A percentile compares a stretch with the other conserved stretches of the same genome.
Conservation (phyloP, 2,113 vertebrate species). For the Piaya cayana region DNA sequence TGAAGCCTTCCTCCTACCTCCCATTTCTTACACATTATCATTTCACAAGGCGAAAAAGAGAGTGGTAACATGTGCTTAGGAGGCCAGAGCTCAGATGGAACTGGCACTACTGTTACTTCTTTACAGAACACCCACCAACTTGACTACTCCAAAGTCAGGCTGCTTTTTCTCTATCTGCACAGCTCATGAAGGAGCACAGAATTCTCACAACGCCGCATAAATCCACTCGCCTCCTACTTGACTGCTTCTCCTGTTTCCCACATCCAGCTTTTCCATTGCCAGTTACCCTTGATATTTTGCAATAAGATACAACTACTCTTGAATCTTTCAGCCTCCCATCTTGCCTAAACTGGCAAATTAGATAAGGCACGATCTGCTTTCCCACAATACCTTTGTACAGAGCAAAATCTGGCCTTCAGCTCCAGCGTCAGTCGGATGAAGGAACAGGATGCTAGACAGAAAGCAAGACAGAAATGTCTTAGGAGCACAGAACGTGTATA, state of each 20-base stretch:
- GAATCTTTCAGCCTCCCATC: not conserved
- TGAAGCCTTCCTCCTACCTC: not conserved
- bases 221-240: not conserved
- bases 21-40: not conserved
- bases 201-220: not conserved
- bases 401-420: conserved; percentile 88
- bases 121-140: not conserved
- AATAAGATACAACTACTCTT: not conserved
- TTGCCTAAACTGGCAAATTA: not conserved
- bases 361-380: not conserved
- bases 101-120: not conserved
- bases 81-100: not conserved
- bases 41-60: not conserved
- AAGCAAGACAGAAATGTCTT: not conserved
- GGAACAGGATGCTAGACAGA: conserved; percentile 84
- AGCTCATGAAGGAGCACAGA: not conserved
- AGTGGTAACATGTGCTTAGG: not conserved
- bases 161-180: not conserved
- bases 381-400: conserved; percentile 81
- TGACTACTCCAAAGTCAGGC: not conserved
- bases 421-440: conserved; percentile 88
- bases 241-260: not conserved
- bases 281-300: not conserved
- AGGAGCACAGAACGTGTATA: not conserved
- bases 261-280: not conserved